phyloP scores from a whole-genome alignment of 1,140 invertebrate species.

The Solenopsis invicta region DNA sequence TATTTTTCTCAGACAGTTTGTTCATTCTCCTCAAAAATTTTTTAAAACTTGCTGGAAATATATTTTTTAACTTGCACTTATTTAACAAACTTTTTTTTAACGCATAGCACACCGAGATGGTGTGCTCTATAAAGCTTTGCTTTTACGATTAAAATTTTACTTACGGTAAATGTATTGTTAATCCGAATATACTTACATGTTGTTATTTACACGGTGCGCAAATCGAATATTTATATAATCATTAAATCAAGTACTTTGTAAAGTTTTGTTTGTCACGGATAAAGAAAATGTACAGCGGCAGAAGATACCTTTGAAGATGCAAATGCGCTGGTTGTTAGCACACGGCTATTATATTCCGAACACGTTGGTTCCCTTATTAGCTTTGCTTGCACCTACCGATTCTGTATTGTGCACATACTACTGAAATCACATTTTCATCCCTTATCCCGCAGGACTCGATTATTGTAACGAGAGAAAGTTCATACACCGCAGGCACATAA shows the following conservation, averaged over 20 bases:
- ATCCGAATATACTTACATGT: not conserved
- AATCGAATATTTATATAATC: not conserved
- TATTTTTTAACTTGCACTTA: not conserved
- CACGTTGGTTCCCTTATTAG: conserved; percentile 74
- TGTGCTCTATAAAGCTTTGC: conserved; percentile 1
- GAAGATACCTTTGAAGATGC: conserved; percentile 54
- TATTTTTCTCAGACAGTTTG: not conserved
- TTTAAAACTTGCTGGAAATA: not conserved
- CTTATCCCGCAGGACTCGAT: conserved; percentile 65
- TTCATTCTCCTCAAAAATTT: not conserved
- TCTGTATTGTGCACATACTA: conserved; percentile 70
- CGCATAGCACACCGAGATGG: not conserved
- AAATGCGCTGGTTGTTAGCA: conserved; percentile 63
- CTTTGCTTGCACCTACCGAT: conserved; percentile 65
- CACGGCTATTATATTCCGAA: conserved; percentile 67
- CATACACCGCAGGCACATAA: conserved; percentile 3
- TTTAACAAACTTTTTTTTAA: not conserved
- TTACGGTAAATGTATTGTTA: not conserved
- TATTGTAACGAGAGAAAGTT: conserved; percentile 56
- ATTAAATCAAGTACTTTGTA: conserved; percentile 9
- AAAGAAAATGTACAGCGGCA: not conserved
- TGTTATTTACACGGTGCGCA: not conserved
- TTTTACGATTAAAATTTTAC: conserved; percentile 24
- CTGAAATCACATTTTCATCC: conserved; percentile 72
- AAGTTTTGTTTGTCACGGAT: not conserved